phyloP scores from a whole-genome alignment of 2,113 vertebrate species.

The Prochilodus magdalenae region DNA sequence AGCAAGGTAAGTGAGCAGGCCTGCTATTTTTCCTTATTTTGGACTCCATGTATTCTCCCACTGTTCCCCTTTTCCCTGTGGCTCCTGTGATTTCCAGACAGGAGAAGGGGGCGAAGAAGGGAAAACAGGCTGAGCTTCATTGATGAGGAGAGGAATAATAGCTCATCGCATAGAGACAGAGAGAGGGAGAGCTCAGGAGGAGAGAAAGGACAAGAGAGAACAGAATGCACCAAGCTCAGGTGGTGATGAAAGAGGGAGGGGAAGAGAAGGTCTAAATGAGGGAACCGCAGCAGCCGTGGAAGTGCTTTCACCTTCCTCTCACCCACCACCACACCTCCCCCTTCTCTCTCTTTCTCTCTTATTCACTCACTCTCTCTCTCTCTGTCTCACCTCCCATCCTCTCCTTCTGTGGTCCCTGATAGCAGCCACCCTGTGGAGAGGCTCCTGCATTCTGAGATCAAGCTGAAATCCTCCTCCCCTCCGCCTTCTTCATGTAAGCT shows the following conservation, averaged over 20 bases:
- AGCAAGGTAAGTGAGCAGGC: slow-evolving; percentile 74
- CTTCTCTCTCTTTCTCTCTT: slow-evolving; percentile 30
- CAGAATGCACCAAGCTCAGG: slow-evolving; percentile 66
- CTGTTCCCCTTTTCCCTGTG: slow-evolving; percentile 43
- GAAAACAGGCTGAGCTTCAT: slow-evolving; percentile 69
- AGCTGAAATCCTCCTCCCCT: slow-evolving; percentile 17
- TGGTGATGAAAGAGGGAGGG: slow-evolving; percentile 61
- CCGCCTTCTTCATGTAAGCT: neutral
- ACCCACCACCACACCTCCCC: slow-evolving; percentile 23
- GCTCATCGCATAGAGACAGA: slow-evolving; percentile 54
- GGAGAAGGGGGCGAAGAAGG: slow-evolving; percentile 21
- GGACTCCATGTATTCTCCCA: slow-evolving; percentile 52
- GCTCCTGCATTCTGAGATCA: neutral
- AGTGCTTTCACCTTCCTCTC: slow-evolving; percentile 66
- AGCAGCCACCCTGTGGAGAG: slow-evolving; percentile 26
- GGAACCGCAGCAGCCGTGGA: slow-evolving; percentile 58
- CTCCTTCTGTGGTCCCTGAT: slow-evolving; percentile 29
- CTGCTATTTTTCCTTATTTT: slow-evolving; percentile 44
- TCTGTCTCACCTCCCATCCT: slow-evolving; percentile 23
- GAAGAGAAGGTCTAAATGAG: slow-evolving; percentile 27
- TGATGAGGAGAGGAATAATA: slow-evolving; percentile 69
- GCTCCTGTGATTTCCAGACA: slow-evolving; percentile 27
- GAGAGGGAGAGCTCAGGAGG: slow-evolving; percentile 57
- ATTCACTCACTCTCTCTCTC: slow-evolving; percentile 9
- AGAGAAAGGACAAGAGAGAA: slow-evolving; percentile 55